These are phyloP conservation scores for Perodicticus potto DNA, from an alignment of 2,797 vertebrate species.

Conservation along the genomic window DNA sequence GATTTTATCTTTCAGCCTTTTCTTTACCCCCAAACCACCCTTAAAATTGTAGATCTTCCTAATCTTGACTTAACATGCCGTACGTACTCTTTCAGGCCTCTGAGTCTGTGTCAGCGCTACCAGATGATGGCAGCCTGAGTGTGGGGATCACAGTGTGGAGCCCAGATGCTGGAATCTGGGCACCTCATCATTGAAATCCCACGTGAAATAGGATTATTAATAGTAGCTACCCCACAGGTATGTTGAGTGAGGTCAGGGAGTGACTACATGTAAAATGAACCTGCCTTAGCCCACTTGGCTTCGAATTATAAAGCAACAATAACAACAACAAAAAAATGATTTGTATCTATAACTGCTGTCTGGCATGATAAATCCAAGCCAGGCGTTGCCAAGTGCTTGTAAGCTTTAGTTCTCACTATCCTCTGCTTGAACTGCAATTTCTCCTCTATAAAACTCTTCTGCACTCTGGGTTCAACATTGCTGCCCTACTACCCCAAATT, in stretches of 20 bases:
- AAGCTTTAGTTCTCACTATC: neutral
- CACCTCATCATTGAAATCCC: neutral
- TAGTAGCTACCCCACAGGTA: neutral
- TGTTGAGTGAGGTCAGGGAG: neutral
- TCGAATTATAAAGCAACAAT: too few species aligned
- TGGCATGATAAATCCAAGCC: too few species aligned
- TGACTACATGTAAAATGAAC: neutral
- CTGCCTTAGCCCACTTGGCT: too few species aligned
- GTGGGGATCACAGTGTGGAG: neutral
- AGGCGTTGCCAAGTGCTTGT: neutral
- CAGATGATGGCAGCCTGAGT: neutral
- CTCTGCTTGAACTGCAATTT: constrained; percentile 24
- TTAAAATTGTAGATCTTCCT: neutral
- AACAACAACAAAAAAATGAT: too few species aligned
- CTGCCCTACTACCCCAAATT: neutral
- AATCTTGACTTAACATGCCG: neutral
- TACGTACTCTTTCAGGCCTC: rapidly evolving
- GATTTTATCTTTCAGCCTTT: neutral
- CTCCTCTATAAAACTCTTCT: neutral
- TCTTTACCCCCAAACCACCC: neutral
- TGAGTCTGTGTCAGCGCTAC: neutral
- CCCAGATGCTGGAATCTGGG: neutral
- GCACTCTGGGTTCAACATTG: neutral
- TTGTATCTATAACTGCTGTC: too few species aligned
- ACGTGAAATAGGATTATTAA: neutral